These are phyloP conservation scores for Syngnathus typhle DNA, from an alignment of 2,113 vertebrate species.

Conservation along the genomic window DNA sequence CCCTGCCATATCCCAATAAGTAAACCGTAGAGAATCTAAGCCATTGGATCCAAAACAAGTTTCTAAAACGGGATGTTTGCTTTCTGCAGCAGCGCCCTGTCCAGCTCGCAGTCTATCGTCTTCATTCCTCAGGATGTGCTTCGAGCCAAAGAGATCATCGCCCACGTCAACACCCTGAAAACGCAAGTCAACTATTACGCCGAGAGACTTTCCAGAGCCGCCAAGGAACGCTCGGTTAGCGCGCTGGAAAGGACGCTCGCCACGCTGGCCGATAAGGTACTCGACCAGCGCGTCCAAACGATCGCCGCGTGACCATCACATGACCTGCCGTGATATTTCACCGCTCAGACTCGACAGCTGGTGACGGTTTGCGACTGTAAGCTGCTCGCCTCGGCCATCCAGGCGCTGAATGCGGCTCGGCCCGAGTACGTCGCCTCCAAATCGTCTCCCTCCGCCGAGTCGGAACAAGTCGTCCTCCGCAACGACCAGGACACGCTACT, in stretches of 20 bases:
- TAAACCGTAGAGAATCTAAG: neutral
- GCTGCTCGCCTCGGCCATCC: slow-evolving; percentile 88
- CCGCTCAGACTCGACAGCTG: slow-evolving; percentile 84
- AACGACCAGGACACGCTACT: slow-evolving; percentile 95
- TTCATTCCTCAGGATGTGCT: slow-evolving; percentile 90
- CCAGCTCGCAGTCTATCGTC: slow-evolving; percentile 88
- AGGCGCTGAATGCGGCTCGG: slow-evolving; percentile 87
- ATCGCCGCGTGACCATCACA: neutral
- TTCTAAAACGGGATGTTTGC: neutral
- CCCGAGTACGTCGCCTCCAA: slow-evolving; percentile 96
- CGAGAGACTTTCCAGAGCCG: slow-evolving; percentile 89
- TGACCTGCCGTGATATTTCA: neutral
- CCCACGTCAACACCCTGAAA: slow-evolving; percentile 95
- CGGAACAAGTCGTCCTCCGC: slow-evolving; percentile 90
- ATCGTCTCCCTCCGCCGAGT: slow-evolving; percentile 85
- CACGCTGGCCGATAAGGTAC: slow-evolving; percentile 91
- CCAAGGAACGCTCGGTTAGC: slow-evolving; percentile 89
- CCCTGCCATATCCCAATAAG: neutral
- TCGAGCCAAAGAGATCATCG: slow-evolving; percentile 94
- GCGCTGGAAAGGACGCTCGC: slow-evolving; percentile 91
- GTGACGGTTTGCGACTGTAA: slow-evolving; percentile 95
- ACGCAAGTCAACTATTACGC: slow-evolving; percentile 98
- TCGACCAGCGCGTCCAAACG: neutral
- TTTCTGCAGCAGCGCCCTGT: slow-evolving; percentile 72
- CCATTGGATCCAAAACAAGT: neutral